Evolutionary conservation across 2,888 invertebrate genomes (phyloP), one percentile per base, ranked within the genome.

Genomic region (Mimas tiliae): DNA sequence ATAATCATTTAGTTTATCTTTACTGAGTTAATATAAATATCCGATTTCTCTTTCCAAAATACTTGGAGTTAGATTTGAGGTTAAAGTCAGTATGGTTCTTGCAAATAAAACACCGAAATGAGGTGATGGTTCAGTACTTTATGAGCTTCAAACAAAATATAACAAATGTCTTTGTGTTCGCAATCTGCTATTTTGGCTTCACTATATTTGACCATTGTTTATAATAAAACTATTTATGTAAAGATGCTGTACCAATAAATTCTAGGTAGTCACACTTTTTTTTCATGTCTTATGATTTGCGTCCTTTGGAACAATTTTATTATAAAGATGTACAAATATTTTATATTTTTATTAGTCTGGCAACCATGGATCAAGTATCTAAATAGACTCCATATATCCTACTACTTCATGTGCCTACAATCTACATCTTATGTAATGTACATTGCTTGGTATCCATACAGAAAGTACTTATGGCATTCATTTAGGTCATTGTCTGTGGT

Each of bases 171-270:
- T 67, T 68, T 72, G 70, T 71, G 65, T 63, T 65, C 76, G 62
- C 72, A 70, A 73, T 71, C 48, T 81, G 78, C 79, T 79, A 75
- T 73, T 74, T 75, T 72, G 75, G 85, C 83, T 84, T 85, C 81
- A 82, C 81, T 81, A 75, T 55, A 38, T 16, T 34, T 75, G 73
- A 65, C n/a, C n/a, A n/a, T 69, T 72, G 48, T 34, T 34, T 55
- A 34, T 34, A 34, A 53, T 33, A 58, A 19, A 19, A 58, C 42
- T 42, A 19, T 55, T 16, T 11, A 19, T 19, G 3, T 42, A n/a
- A 14, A 11, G 42, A 38, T 42, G 0, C 19, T 16, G 42, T 58
- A 58, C 19, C 42, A 19, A 42, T 19, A 38, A 19, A 11, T 2
- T 58, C 19, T 58, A 19, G 1, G 19, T 42, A 58, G 16, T 16